These are phyloP conservation scores for Biston stratarius DNA, from an alignment of 2,888 invertebrate genomes.

Conservation along the genomic window DNA sequence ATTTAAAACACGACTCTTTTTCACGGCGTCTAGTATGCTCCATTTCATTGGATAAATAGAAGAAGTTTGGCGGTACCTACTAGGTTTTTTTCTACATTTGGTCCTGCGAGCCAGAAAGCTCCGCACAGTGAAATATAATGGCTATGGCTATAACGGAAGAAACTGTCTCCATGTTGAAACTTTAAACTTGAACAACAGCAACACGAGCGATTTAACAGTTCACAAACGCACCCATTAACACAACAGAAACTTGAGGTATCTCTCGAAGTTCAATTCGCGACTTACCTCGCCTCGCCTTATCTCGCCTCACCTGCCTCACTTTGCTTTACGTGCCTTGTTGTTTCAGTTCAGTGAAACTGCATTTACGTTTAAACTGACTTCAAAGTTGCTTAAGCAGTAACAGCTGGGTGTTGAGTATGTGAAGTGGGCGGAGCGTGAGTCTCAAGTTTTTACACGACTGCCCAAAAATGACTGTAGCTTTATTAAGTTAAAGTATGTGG, in stretches of 20 bases:
- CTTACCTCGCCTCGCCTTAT: slow-evolving; percentile 4
- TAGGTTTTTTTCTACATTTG: no score
- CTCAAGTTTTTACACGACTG: neutral
- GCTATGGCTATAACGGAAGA: no score
- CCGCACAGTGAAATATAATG: no score
- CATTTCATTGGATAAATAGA: no score
- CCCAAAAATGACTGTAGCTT: no score
- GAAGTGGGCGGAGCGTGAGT: neutral
- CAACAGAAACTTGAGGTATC: slow-evolving; percentile 16
- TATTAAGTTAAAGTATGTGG: no score
- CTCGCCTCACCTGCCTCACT: slow-evolving; percentile 10
- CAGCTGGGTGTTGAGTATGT: neutral
- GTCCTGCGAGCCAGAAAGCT: no score
- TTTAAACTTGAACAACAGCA: neutral
- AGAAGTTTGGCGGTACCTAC: no score
- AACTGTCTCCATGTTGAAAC: neutral
- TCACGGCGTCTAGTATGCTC: no score
- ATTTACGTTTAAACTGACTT: slow-evolving; percentile 10
- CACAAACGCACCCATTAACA: slow-evolving; percentile 19
- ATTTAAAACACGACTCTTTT: no score
- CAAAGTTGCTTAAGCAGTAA: neutral
- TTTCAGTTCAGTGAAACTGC: slow-evolving; percentile 15
- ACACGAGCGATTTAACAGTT: slow-evolving; percentile 2
- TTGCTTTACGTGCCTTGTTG: slow-evolving; percentile 15
- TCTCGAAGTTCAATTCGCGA: slow-evolving; percentile 13